Conservation (phyloP, 2,888 invertebrate genomes). For the Syrista parreyssii region DNA sequence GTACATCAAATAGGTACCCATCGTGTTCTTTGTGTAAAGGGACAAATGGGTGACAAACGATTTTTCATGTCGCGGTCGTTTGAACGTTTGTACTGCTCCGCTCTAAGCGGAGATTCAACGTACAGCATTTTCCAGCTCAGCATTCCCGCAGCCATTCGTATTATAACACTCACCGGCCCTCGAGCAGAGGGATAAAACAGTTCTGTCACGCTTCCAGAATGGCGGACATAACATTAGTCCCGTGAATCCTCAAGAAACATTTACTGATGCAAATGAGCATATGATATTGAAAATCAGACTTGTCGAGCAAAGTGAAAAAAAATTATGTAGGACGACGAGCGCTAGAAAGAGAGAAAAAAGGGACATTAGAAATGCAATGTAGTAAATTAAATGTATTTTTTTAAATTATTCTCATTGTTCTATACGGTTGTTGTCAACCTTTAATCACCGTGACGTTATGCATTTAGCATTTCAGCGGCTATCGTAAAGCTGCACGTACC, state of each 20-base stretch:
- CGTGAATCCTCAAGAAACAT: neutral
- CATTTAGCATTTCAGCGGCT: neutral
- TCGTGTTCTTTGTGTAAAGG: neutral
- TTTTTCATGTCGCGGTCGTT: neutral
- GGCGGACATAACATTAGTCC: neutral
- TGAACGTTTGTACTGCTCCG: neutral
- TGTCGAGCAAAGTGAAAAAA: neutral
- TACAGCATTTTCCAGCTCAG: neutral
- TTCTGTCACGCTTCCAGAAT: neutral
- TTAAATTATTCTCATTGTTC: neutral
- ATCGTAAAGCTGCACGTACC: neutral
- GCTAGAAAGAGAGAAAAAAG: neutral
- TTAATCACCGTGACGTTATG: neutral
- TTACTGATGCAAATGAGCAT: neutral
- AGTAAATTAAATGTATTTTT: neutral
- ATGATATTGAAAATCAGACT: neutral
- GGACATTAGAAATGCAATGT: neutral
- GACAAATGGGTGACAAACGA: neutral
- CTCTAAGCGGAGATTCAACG: neutral
- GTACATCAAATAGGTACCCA: neutral
- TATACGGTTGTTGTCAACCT: neutral
- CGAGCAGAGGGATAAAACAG: neutral
- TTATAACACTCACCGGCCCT: neutral
- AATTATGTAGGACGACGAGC: neutral
- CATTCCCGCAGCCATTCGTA: neutral